Conservation (phyloP, 2,113 vertebrate species). For the Caloenas nicobarica region DNA sequence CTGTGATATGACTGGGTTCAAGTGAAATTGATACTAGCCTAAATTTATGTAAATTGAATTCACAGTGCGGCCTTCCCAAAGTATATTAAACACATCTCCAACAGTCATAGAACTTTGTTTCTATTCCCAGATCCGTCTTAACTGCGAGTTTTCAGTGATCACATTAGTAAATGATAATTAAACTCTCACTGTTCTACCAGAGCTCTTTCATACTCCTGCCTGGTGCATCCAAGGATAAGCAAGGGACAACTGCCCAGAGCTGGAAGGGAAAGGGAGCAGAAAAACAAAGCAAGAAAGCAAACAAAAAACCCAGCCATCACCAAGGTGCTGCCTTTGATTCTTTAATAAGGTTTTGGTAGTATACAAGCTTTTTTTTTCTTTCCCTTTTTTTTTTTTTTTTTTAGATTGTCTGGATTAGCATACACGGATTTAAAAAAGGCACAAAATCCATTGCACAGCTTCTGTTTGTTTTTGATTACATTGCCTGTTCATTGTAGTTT, state of each 20-base stretch:
- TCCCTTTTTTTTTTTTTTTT: not conserved
- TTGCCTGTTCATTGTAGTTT: conserved; percentile 79
- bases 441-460: conserved; percentile 93
- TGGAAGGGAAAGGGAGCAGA: not conserved
- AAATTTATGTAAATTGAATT: not conserved
- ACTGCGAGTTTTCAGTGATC: not conserved
- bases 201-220: not conserved
- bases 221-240: not conserved
- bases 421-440: conserved; percentile 97
- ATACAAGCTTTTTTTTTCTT: conserved; percentile 83
- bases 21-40: not conserved
- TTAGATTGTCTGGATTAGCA: conserved; percentile 95
- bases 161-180: not conserved
- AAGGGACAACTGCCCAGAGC: not conserved
- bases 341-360: conserved; percentile 94
- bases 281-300: conserved; percentile 21
- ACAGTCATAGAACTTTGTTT: not conserved
- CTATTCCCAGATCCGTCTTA: not conserved
- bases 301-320: conserved; percentile 68
- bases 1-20: not conserved
- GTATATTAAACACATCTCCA: not conserved
- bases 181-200: not conserved
- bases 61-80: not conserved
- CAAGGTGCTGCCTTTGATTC: conserved; percentile 73
- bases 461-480: conserved; percentile 75